phyloP scores from a whole-genome alignment of 2,888 invertebrate genomes.

The Hoplodrina blanda region DNA sequence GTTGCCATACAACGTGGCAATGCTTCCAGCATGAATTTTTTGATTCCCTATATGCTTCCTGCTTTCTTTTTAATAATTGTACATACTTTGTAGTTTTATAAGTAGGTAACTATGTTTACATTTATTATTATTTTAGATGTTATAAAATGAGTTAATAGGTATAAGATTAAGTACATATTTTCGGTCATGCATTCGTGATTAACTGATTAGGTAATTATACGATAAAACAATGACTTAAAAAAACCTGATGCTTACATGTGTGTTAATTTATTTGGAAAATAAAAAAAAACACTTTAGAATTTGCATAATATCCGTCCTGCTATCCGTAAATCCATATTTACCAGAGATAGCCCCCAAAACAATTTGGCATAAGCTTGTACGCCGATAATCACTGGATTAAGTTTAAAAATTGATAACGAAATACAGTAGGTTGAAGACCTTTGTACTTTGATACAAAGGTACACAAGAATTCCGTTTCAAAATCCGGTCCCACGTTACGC shows the following conservation, averaged over 20 bases:
- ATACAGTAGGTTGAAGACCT: neutral
- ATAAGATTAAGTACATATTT: too few species aligned
- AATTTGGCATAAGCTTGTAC: neutral
- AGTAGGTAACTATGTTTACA: too few species aligned
- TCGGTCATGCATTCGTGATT: neutral
- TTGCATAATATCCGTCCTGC: neutral
- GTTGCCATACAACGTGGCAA: too few species aligned
- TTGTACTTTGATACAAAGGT: neutral
- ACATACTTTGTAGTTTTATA: too few species aligned
- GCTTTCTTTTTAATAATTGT: too few species aligned
- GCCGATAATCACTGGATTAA: conserved; percentile 4
- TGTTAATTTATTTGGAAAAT: neutral
- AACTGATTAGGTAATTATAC: too few species aligned
- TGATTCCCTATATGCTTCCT: too few species aligned
- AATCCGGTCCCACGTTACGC: neutral
- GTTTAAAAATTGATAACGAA: neutral
- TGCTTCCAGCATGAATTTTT: too few species aligned
- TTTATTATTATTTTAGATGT: too few species aligned
- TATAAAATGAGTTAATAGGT: too few species aligned
- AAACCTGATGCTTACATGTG: neutral
- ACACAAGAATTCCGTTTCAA: neutral
- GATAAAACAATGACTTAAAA: too few species aligned
- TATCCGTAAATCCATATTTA: conserved; percentile 1
- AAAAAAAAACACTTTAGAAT: neutral
- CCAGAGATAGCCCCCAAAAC: neutral